phyloP scores from a whole-genome alignment of 2,888 invertebrate genomes.

The Neoitamus cyanurus region DNA sequence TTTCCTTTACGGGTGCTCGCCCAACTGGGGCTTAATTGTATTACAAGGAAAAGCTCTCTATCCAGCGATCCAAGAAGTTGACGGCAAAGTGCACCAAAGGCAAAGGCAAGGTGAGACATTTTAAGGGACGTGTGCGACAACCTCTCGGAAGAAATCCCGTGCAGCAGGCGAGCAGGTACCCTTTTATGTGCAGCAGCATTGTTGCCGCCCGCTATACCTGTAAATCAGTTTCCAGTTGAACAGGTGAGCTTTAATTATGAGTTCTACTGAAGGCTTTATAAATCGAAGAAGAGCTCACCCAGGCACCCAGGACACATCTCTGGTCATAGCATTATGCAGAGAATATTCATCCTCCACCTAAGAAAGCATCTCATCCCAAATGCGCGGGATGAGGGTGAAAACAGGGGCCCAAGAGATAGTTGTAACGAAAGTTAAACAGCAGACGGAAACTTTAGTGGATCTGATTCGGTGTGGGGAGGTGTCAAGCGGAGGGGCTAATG shows the following conservation, averaged over 20 bases:
- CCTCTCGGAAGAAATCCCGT: not conserved
- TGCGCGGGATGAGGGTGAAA: not conserved
- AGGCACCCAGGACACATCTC: not conserved
- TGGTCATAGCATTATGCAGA: not conserved
- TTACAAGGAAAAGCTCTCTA: slow-evolving; percentile 30
- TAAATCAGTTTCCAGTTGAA: not conserved
- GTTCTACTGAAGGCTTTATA: not conserved
- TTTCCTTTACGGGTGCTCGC: not conserved
- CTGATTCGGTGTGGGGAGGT: not conserved
- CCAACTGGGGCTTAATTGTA: not conserved
- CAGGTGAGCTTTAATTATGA: slow-evolving; percentile 11
- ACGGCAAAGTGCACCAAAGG: not conserved
- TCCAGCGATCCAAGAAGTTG: not conserved
- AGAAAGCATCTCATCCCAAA: not conserved
- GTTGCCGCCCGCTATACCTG: not conserved
- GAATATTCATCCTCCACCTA: not conserved
- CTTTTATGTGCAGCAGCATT: not conserved
- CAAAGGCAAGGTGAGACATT: not conserved
- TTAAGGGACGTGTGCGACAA: not conserved
- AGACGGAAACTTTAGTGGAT: not conserved
- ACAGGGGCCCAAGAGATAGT: not conserved
- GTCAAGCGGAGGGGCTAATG: not conserved
- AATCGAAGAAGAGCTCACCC: not conserved
- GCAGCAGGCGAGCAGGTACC: not conserved
- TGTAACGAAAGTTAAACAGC: not conserved